Percentiles rank a stretch among this genome's conserved stretches.
These are phyloP conservation scores for Ciona savignyi DNA, from an alignment of 23 tunicate species.

Conservation along the genomic window DNA sequence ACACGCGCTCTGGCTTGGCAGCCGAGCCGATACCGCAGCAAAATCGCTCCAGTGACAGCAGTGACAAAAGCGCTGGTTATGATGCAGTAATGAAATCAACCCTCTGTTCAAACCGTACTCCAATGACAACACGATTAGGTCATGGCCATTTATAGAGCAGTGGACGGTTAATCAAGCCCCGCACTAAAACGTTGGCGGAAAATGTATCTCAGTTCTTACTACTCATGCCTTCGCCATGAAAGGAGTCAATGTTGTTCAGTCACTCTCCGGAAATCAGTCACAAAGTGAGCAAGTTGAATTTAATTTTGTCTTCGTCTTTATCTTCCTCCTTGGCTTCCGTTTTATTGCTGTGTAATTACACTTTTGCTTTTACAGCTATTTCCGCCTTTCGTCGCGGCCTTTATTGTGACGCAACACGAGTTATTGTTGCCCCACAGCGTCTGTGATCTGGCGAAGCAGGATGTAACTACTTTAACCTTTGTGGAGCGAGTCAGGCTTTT, in stretches of 20 bases:
- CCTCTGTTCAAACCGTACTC: not conserved
- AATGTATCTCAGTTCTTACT: not conserved
- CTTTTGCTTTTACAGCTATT: not conserved
- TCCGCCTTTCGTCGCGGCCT: not conserved
- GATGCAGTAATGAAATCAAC: not conserved
- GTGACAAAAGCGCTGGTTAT: not conserved
- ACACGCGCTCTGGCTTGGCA: too few species aligned
- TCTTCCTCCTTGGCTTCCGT: not conserved
- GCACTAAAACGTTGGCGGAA: too few species aligned
- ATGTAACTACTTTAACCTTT: not conserved
- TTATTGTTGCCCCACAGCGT: not conserved
- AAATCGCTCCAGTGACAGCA: constrained; percentile 1
- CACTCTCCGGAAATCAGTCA: too few species aligned
- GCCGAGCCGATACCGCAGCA: not conserved
- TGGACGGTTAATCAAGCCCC: too few species aligned
- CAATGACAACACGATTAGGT: not conserved
- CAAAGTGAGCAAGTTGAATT: not conserved
- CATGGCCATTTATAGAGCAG: too few species aligned
- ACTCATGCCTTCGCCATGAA: not conserved
- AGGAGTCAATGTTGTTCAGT: not conserved
- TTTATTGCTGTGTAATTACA: not conserved
- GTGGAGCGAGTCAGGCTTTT: not conserved
- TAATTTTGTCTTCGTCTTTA: not conserved
- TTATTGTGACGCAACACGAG: not conserved
- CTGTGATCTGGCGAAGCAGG: not conserved